Conservation (phyloP, 2,113 vertebrate species). For the Enhydra lutris region DNA sequence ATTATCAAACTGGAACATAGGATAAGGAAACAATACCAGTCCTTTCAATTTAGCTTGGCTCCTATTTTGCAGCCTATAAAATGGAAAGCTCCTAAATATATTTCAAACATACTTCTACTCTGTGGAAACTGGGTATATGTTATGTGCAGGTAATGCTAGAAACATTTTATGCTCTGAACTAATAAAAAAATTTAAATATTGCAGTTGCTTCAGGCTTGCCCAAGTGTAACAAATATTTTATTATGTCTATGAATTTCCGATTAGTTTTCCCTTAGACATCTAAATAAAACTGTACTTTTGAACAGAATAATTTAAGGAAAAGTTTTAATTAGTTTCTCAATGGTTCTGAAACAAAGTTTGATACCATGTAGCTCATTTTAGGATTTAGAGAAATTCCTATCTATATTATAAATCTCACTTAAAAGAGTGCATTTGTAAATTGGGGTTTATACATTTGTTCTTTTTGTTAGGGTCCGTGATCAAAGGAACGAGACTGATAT, state of each 20-base stretch:
- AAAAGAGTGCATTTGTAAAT: background rate
- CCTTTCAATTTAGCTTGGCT: background rate
- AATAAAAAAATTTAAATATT: background rate
- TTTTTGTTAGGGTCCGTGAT: background rate
- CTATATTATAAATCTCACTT: background rate
- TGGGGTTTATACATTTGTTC: background rate
- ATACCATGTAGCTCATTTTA: background rate
- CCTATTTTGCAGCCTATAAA: background rate
- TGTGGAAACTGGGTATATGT: background rate
- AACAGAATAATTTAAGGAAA: background rate
- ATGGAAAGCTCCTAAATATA: background rate
- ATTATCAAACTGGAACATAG: background rate
- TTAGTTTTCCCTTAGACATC: background rate
- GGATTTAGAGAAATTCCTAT: background rate
- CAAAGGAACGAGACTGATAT: too few relatives aligned
- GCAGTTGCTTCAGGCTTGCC: background rate
- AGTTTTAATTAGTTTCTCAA: background rate
- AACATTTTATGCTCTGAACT: background rate
- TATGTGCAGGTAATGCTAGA: background rate
- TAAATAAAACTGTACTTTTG: background rate
- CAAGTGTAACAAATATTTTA: background rate
- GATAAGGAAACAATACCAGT: background rate
- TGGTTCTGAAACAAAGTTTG: background rate
- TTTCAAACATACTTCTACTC: background rate
- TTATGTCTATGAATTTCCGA: background rate